These are phyloP conservation scores for Heliconius nattereri DNA, from an alignment of 1,140 invertebrate genomes.

Conservation along the genomic window DNA sequence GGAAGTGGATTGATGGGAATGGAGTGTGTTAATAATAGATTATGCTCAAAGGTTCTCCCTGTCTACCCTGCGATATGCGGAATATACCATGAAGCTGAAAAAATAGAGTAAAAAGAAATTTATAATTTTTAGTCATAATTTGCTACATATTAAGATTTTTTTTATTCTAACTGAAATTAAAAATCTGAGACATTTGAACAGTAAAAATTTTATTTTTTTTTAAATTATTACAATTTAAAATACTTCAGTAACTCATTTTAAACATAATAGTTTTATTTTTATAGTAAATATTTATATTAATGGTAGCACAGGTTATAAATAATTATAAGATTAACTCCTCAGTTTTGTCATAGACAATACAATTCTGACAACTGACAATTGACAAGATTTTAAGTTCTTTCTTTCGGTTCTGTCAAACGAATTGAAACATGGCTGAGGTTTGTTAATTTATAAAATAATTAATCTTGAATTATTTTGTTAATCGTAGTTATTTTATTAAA, in stretches of 20 bases:
- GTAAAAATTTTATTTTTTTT: no score
- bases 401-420: slow-evolving; percentile 65
- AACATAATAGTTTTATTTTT: neutral
- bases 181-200: no score
- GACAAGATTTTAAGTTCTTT: slow-evolving; percentile 17
- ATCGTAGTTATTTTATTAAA: slow-evolving; percentile 41
- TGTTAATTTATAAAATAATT: slow-evolving; percentile 48
- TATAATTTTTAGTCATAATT: no score
- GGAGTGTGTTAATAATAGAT: no score
- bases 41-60: no score
- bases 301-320: neutral
- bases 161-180: no score
- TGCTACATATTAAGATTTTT: no score
- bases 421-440: slow-evolving; percentile 79
- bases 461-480: slow-evolving; percentile 45
- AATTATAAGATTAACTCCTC: neutral
- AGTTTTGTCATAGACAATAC: slow-evolving; percentile 14
- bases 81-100: no score
- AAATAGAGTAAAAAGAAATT: no score
- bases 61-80: no score
- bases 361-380: slow-evolving; percentile 12
- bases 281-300: neutral
- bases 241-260: neutral
- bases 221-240: no score
- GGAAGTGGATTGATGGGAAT: no score